These are phyloP conservation scores for Agapornis canus DNA, from an alignment of 2,797 vertebrate genomes.

Conservation along the genomic window DNA sequence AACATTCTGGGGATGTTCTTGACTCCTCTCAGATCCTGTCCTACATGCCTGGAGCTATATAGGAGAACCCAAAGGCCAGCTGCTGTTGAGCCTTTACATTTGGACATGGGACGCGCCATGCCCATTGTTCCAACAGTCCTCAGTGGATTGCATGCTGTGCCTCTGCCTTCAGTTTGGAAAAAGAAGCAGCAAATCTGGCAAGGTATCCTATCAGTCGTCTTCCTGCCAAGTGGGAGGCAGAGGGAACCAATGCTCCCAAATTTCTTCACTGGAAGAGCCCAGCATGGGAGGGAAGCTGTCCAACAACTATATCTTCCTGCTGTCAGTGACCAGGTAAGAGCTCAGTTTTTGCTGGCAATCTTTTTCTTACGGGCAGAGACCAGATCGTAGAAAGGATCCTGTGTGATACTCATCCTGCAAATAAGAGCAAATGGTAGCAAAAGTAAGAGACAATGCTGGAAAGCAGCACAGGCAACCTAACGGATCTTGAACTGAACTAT, in stretches of 20 bases:
- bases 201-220: neutral
- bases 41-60: neutral
- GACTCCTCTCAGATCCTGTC: neutral
- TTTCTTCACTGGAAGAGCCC: neutral
- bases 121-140: neutral
- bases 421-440: neutral
- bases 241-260: neutral
- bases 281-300: neutral
- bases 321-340: neutral
- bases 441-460: neutral
- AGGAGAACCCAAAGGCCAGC: neutral
- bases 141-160: accelerated
- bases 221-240: neutral
- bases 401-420: constrained; percentile 91
- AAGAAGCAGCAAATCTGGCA: neutral
- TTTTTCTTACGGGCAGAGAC: constrained; percentile 93
- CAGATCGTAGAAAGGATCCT: constrained; percentile 93
- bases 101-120: accelerated
- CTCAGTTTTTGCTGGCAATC: constrained; percentile 83
- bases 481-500: neutral
- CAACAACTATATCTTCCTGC: neutral
- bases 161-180: constrained; percentile 1
- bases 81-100: neutral
- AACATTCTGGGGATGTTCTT: neutral
- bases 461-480: neutral